Conservation (phyloP, 1,140 invertebrate genomes). For the Tetragonula clypearis region DNA sequence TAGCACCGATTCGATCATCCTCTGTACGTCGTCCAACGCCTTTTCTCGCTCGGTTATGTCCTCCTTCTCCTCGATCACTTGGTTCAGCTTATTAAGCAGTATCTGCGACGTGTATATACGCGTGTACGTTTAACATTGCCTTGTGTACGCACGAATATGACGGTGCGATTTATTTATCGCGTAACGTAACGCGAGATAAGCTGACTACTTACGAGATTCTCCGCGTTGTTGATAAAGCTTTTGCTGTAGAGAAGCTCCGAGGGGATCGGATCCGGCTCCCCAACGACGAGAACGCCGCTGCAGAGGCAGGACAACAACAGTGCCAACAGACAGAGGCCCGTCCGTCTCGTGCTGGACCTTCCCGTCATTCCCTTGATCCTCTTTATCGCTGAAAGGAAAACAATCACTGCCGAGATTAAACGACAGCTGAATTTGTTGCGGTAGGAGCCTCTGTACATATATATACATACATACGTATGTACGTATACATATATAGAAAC, state of each 20-base stretch:
- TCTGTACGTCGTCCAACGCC: slow-evolving; percentile 70
- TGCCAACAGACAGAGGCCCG: slow-evolving; percentile 69
- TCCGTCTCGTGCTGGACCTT: slow-evolving; percentile 57
- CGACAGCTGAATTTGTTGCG: neutral
- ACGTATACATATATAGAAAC: too few relatives aligned
- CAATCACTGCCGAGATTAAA: neutral
- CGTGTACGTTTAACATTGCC: neutral
- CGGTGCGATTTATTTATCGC: too few relatives aligned
- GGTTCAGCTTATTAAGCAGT: slow-evolving; percentile 68
- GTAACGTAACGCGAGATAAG: neutral
- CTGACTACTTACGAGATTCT: slow-evolving; percentile 65
- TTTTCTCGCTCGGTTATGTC: slow-evolving; percentile 69
- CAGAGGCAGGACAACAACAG: slow-evolving; percentile 65
- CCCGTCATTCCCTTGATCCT: slow-evolving; percentile 74
- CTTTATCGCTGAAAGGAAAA: slow-evolving; percentile 35
- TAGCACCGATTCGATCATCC: slow-evolving; percentile 70
- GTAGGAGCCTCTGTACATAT: neutral
- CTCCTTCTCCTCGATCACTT: slow-evolving; percentile 66
- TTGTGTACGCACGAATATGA: neutral
- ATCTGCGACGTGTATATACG: slow-evolving; percentile 55
- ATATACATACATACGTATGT: too few relatives aligned
- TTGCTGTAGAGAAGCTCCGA: slow-evolving; percentile 63
- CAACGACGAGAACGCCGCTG: slow-evolving; percentile 49
- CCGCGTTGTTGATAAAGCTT: slow-evolving; percentile 58
- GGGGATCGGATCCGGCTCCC: slow-evolving; percentile 65